Base-by-base conservation (phyloP, 2,113 vertebrate genomes). In the Sturnus vulgaris region DNA sequence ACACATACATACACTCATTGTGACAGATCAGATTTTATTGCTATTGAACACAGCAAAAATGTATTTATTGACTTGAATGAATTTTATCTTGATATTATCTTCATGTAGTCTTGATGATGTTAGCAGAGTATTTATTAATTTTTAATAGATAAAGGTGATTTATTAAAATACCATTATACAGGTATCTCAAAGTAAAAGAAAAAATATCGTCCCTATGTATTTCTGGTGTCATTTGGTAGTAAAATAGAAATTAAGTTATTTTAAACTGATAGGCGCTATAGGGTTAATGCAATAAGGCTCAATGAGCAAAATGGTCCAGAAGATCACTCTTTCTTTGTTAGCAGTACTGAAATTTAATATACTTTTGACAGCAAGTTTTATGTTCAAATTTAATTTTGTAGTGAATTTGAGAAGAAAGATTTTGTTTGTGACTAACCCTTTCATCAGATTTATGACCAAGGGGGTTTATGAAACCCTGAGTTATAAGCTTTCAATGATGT, bases 261-360 rank as follows among this genome's bases (percentile, higher is more conserved):
- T 79, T 82, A 72, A 90, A 72, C 28, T 65, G 20, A 24, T 60
- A 59, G 14, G n/a, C 49, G 46, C 76, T 65, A 35, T 15, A 64
- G 24, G 31, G 81, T 88, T 88, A 87, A 66, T 64, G 61, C 68
- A 88, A 55, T 30, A 76, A 91, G 24, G 10, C 40, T 70, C n/a
- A 64, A n/a, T 27, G 35, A 84, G 6, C 18, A 85, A 71, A 93
- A 85, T 42, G 8, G 6, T 69, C 27, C 22, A 69, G 46, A 77
- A 92, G 86, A 68, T 27, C 6, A 52, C 40, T 88, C 6, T 71
- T 65, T 65, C 7, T 76, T 68, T 61, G 4, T 86, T 75, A 94
- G 24, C 19, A 93, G 40, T 21, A 86, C 63, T 93, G 83, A 92
- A 96, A 88, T 95, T 69, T 83, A 75, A 47, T 52, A 49, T 66